Base-by-base conservation (phyloP, 1,140 invertebrate species). In the Hycleus cichorii region DNA sequence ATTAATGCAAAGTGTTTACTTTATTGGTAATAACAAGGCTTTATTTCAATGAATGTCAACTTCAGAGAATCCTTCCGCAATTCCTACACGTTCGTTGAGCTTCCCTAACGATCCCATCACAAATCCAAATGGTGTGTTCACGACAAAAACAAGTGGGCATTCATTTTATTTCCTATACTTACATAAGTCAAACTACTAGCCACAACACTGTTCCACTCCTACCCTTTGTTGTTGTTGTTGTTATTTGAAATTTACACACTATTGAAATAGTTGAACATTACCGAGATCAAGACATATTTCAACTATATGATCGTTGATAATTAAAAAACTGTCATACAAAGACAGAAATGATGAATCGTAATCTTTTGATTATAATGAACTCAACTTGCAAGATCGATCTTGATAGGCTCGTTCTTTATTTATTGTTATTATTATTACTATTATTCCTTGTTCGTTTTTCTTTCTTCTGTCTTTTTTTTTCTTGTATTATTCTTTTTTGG, bases 41-140 rank as follows among this genome's bases (percentile, higher is more conserved):
- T 56, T 63, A 63, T 63, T 63, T 63, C 60, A 63, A 63, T 63
- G 60, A 63, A 55, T 63, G 60, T 63, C 60, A 63, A 52, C 42
- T 54, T 45, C 60, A 63, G 60, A 51, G 57, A 57, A 62, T 59
- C 47, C 43, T 63, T 54, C 49, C 40, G 39, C 52, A 57, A 63
- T 63, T 63, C 57, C 47, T 58, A 47, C 60, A 55, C 60, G 60
- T 53, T 46, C 57, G 47, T 48, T 18, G 43, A 50, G 55, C 47
- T 58, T 49, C 54, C 51, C 51, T 53, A 49, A 58, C 56, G 56
- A 58, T 58, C 53, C 51, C 60, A 50, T 62, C 60, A 59, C 60
- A 63, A 51, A 63, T 63, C 60, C 60, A 47, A 63, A 63, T 63
- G 57, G 60, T 55, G 52, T 63, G 60, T 59, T 63, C 57, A 55